Evolutionary conservation across 2,797 vertebrate species (phyloP).

Genomic region (Etheostoma perlongum): DNA sequence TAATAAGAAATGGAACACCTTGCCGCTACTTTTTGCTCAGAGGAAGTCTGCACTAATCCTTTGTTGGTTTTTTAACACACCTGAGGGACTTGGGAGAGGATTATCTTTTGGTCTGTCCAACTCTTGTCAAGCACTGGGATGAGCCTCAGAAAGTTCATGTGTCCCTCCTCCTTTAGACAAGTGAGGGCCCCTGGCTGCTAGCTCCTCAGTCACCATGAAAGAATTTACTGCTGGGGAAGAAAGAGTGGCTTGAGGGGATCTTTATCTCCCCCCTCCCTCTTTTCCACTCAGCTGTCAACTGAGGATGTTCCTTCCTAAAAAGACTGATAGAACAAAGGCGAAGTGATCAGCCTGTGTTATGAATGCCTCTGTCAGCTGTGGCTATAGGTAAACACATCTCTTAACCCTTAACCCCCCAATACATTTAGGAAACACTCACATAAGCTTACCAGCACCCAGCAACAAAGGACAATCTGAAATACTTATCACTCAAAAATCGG

Average conservation of each 20-base stretch:
- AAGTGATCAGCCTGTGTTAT: constrained; percentile 29
- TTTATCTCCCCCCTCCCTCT: constrained; percentile 16
- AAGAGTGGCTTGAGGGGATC: constrained; percentile 37
- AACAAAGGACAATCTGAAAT: neutral
- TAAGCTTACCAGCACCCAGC: constrained; percentile 20
- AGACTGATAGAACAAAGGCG: constrained; percentile 55
- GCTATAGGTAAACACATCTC: constrained; percentile 56
- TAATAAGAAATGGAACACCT: constrained; percentile 24
- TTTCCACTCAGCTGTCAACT: constrained; percentile 56
- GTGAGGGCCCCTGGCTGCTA: constrained; percentile 29
- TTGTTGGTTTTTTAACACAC: constrained; percentile 50
- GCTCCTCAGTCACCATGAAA: constrained; percentile 60
- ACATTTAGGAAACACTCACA: constrained; percentile 26
- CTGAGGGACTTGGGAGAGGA: constrained; percentile 41
- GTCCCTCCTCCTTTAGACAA: constrained; percentile 22
- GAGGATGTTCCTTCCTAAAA: constrained; percentile 45
- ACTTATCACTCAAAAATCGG: neutral
- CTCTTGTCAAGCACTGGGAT: constrained; percentile 29
- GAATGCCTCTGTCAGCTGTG: constrained; percentile 51
- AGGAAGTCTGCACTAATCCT: constrained; percentile 53
- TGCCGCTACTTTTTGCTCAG: neutral
- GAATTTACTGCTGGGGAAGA: constrained; percentile 54
- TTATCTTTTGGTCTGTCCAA: constrained; percentile 30
- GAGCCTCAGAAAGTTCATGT: constrained; percentile 21
- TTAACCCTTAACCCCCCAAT: neutral